Base-by-base conservation (phyloP, 2,113 vertebrate genomes). In the Plectropomus leopardus region DNA sequence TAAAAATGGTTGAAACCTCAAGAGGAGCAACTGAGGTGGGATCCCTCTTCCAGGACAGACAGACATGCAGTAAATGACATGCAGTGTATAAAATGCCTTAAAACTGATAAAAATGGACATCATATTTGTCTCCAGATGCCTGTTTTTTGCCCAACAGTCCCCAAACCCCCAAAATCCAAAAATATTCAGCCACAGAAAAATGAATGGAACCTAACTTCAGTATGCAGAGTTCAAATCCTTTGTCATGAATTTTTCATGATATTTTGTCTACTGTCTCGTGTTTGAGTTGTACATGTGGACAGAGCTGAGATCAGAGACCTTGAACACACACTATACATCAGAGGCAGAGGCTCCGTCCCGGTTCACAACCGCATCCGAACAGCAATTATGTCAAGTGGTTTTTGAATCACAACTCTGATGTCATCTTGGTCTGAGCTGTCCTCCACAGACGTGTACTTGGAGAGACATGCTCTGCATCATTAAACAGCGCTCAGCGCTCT, bases 391-490 rank as follows among this genome's bases (percentile, higher is more conserved):
- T 73, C 34, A 64, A 82, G 76, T 61, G 74, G 3, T 44, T 69
- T 85, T 81, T 79, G 55, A 76, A 75, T 77, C 86, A 77, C 55
- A 34, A 13, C 47, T 86, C 79, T 80, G 79, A 78, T 87, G 85
- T 88, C 85, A 53, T 77, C 47, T 48, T 4, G 50, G 76, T 70
- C 30, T 17, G 61, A 61, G 73, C 64, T 74, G 74, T 75, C 71
- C 74, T 78, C 72, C 54, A n/a, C 54, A 75, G 72, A 70, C 40
- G 9, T 48, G 70, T 5, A 44, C 54, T 55, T 51, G 51, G 45
- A 83, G 59, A 78, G 71, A 82, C 78, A 76, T 50, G 71, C 76
- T 85, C 36, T 23, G 84, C 87, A 79, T 86, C 86, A 71, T 81
- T 78, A 86, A 86, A 63, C 61, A 34, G 51, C 7, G 10, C 73